phyloP scores from a whole-genome alignment of 1,140 invertebrate species.

The Cotesia typhae region DNA sequence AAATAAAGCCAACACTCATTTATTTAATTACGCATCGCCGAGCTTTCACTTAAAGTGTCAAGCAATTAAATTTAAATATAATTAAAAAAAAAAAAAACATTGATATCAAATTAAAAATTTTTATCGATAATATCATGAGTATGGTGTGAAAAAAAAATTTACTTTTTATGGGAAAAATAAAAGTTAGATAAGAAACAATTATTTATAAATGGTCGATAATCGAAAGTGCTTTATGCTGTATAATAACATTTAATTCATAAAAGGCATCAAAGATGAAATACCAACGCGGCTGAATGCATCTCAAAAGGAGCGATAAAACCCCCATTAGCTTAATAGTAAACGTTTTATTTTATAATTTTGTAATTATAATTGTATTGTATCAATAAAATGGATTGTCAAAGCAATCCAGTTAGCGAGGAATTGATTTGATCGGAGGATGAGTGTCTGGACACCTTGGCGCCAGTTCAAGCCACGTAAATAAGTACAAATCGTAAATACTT shows the following conservation, averaged over 20 bases:
- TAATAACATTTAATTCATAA: too few relatives aligned
- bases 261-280: conserved; percentile 14
- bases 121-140: conserved; percentile 12
- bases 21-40: too few relatives aligned
- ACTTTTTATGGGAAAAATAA: too few relatives aligned
- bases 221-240: too few relatives aligned
- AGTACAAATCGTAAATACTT: conserved; percentile 37
- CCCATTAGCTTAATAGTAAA: not conserved
- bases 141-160: not conserved
- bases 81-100: too few relatives aligned
- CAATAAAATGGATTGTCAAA: not conserved
- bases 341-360: not conserved
- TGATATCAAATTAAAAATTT: too few relatives aligned
- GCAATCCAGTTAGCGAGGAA: conserved; percentile 35
- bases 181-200: too few relatives aligned
- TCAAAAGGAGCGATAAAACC: conserved; percentile 24
- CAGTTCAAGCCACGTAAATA: conserved; percentile 9
- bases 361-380: not conserved
- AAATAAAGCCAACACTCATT: not conserved
- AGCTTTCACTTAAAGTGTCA: too few relatives aligned
- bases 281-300: not conserved
- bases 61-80: too few relatives aligned
- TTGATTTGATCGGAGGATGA: conserved; percentile 39
- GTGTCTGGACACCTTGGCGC: conserved; percentile 41
- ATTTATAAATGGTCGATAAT: too few relatives aligned